phyloP scores from a whole-genome alignment of 2,113 vertebrate genomes.

The Heterotilapia buettikoferi region DNA sequence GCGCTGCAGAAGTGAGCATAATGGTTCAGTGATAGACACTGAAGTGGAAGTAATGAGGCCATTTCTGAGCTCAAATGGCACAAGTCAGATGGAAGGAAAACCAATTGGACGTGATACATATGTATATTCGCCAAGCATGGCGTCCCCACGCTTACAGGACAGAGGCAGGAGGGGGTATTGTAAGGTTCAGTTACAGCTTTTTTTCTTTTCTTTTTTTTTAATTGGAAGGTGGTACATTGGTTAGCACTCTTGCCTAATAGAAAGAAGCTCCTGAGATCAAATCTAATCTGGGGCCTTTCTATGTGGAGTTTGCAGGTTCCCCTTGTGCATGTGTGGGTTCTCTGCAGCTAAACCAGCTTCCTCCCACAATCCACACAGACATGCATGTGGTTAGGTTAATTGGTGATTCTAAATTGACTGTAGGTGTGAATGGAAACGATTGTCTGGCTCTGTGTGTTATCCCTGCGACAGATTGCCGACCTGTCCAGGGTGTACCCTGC shows the following conservation, averaged over 20 bases:
- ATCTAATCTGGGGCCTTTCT: background rate
- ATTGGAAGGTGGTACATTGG: background rate
- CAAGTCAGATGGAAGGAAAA: constrained; percentile 51
- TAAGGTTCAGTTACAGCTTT: background rate
- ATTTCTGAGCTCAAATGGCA: constrained; percentile 55
- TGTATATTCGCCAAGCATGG: constrained; percentile 23
- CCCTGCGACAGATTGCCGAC: background rate
- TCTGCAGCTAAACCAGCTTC: background rate
- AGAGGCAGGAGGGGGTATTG: background rate
- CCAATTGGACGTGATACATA: constrained; percentile 27
- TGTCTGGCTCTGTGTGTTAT: background rate
- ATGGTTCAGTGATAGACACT: background rate
- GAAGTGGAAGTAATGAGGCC: constrained; percentile 37
- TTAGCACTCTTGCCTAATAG: background rate
- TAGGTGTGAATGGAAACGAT: background rate
- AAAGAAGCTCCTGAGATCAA: background rate
- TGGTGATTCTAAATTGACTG: background rate
- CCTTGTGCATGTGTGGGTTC: background rate
- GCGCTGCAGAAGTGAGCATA: background rate
- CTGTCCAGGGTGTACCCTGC: background rate
- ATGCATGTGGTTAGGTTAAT: background rate
- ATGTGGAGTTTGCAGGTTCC: background rate
- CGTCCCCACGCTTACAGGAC: background rate
- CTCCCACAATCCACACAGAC: background rate
- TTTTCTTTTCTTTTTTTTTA: background rate